Base-by-base conservation (phyloP, 2,113 vertebrate species). In the Gambusia affinis region DNA sequence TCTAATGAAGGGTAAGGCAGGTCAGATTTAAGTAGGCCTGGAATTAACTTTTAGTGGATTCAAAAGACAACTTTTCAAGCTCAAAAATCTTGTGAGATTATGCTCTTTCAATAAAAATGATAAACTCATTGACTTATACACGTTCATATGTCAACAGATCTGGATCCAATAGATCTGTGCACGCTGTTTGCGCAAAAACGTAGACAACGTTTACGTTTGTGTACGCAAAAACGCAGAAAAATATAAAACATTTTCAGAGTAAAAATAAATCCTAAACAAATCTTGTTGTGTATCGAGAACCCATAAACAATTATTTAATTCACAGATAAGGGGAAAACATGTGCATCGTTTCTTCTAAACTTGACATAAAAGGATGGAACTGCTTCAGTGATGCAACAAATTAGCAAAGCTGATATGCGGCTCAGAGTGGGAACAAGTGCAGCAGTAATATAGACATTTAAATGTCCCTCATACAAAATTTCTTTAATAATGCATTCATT, bases 401-500 rank as follows among this genome's bases (percentile, higher is more conserved):
- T 54, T 54, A 54, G 51, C 6, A 54, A 24, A 54, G 51, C 17
- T 54, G 2, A 54, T 54, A 24, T 54, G 51, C 1, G 22, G 7
- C 51, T 22, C 5, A 54, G 51, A 54, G 22, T 22, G 51, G 22
- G 51, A 54, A 54, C 51, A 54, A 24, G 22, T 54, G 51, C 22
- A 24, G 17, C 51, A 54, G 51, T 54, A 24, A 54, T 54, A 24
- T 22, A 54, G 51, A 54, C 51, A 54, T 54, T 54, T 12, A 69
- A 80, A 35, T 1, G 27, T 63, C 69, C 65, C 65, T 76, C 5
- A 70, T 7, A 70, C 74, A 81, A 75, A 60, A 75, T 30, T 24
- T 61, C 60, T 75, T 24, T 77, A 42, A 69, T 77, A 72, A 85
- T 73, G 44, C 74, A 54, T 37, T 70, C 12, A 30, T 72, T 78